phyloP scores from a whole-genome alignment of 30 jellyfish, hydroid and myxozoan genomes.

The Hydractinia echinata region DNA sequence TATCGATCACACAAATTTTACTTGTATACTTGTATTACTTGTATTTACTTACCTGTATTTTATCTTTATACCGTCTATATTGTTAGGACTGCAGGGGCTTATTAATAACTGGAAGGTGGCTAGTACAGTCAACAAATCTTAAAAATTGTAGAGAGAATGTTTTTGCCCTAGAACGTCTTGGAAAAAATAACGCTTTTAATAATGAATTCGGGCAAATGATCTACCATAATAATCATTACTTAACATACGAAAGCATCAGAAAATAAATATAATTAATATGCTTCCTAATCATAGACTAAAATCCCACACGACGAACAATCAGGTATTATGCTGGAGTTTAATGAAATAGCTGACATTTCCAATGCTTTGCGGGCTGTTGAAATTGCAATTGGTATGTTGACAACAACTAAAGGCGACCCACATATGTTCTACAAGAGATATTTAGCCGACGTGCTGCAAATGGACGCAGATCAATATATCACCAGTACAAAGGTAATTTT shows the following conservation, averaged over 20 bases:
- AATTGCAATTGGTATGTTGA: slow-evolving; percentile 49
- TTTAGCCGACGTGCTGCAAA: slow-evolving; percentile 45
- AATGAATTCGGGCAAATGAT: no score
- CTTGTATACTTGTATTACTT: no score
- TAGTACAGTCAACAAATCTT: no score
- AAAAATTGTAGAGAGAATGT: no score
- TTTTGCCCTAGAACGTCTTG: no score
- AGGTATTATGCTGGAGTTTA: slow-evolving; percentile 47
- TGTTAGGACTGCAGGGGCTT: no score
- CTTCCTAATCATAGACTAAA: slow-evolving; percentile 13
- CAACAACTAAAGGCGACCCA: slow-evolving; percentile 54
- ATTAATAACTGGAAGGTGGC: no score
- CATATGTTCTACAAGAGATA: slow-evolving; percentile 46
- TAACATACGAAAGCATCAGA: background rate
- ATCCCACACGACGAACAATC: slow-evolving; percentile 46
- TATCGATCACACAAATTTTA: no score
- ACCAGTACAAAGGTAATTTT: slow-evolving; percentile 54
- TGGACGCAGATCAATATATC: slow-evolving; percentile 35
- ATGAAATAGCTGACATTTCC: slow-evolving; percentile 46
- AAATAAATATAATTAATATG: background rate
- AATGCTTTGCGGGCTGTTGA: slow-evolving; percentile 59
- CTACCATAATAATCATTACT: no score
- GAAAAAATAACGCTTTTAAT: no score
- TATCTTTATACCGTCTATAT: no score
- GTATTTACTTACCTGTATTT: no score